A percentile compares a stretch with the other conserved stretches of the same genome.
These are phyloP conservation scores for Baccha elongata DNA, from an alignment of 2,888 invertebrate genomes.

Conservation along the genomic window DNA sequence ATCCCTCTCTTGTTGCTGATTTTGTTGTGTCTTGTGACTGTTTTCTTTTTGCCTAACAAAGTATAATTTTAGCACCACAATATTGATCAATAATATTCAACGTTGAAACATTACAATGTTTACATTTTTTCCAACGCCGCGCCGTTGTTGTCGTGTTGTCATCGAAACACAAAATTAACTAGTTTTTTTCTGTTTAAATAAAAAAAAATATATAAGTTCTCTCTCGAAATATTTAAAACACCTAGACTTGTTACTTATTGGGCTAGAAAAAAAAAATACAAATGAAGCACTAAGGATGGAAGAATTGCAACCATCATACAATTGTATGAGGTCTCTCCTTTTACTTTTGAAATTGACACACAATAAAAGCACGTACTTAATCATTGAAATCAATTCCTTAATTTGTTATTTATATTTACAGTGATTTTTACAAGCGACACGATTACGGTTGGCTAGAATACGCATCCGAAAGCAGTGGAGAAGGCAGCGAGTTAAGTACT, in stretches of 20 bases:
- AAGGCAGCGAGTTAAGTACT: conserved; percentile 35
- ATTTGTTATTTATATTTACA: conserved; percentile 46
- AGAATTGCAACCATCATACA: neutral
- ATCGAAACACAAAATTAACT: neutral
- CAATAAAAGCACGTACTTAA: conserved; percentile 17
- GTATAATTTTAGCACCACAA: conserved; percentile 56
- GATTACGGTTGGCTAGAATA: conserved; percentile 60
- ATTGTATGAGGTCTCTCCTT: conserved; percentile 18
- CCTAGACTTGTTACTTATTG: too few relatives aligned
- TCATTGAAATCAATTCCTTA: conserved; percentile 8
- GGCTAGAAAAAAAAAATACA: conserved; percentile 10
- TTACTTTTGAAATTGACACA: conserved; percentile 4
- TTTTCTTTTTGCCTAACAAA: conserved; percentile 11
- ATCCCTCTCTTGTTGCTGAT: conserved; percentile 7
- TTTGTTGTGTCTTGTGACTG: conserved; percentile 1
- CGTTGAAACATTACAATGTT: conserved; percentile 1
- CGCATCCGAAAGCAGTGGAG: conserved; percentile 44
- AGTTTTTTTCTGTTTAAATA: neutral
- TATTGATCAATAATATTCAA: conserved; percentile 45
- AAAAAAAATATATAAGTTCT: neutral
- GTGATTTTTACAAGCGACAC: conserved; percentile 35
- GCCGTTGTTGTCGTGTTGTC: neutral
- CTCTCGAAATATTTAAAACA: neutral
- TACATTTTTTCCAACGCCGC: conserved; percentile 7
- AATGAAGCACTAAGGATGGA: conserved; percentile 6